A percentile compares a stretch with the other conserved stretches of the same genome.
phyloP scores from a whole-genome alignment of 2,113 vertebrate species.

The Pseudois nayaur region DNA sequence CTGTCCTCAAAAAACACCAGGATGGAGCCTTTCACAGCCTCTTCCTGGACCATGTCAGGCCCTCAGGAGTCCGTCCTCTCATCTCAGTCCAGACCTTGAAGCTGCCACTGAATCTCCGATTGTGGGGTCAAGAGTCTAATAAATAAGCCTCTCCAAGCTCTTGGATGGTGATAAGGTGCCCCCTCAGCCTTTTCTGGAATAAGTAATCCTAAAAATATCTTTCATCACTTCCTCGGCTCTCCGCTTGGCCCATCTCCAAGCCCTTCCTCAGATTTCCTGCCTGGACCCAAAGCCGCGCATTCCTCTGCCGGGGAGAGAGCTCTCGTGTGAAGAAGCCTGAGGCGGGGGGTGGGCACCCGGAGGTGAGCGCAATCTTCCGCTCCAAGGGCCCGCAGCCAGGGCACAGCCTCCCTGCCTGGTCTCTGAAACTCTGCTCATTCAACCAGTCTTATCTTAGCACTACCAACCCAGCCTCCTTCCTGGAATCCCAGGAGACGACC shows the following conservation, averaged over 20 bases:
- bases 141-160: constrained; percentile 34
- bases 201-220: constrained; percentile 59
- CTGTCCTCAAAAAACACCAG: background rate
- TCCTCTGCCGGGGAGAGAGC: background rate
- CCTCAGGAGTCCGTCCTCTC: background rate
- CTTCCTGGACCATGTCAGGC: background rate
- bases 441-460: background rate
- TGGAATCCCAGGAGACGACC: background rate
- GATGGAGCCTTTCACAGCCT: background rate
- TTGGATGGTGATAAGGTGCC: background rate
- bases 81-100: background rate
- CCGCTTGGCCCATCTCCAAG: constrained; percentile 40
- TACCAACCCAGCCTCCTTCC: constrained; percentile 23
- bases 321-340: background rate
- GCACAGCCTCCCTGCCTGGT: background rate
- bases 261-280: constrained; percentile 40
- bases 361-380: background rate
- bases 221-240: constrained; percentile 37
- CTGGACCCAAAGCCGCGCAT: background rate
- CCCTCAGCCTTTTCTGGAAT: constrained; percentile 31
- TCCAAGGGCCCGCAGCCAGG: constrained; percentile 20
- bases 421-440: constrained; percentile 7
- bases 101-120: background rate
- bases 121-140: constrained; percentile 17
- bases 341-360: background rate